A percentile compares a stretch with the other conserved stretches of the same genome.
Evolutionary conservation across 1,140 invertebrate genomes (phyloP).

Genomic region (Daktulosphaira vitifoliae): DNA sequence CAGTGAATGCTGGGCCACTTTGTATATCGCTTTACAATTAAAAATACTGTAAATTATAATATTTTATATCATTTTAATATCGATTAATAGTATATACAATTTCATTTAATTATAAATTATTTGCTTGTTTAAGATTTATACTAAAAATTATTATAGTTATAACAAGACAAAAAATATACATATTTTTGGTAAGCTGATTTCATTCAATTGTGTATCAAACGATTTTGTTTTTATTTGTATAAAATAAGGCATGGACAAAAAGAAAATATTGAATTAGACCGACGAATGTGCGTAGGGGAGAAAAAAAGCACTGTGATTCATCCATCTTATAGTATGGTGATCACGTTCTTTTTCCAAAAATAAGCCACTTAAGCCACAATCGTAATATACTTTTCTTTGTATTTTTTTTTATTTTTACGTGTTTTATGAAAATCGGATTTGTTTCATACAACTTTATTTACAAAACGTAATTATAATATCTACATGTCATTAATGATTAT

Average conservation of each 20-base stretch:
- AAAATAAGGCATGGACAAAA: neutral
- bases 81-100: too few relatives aligned
- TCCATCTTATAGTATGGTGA: neutral
- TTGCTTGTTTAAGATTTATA: too few relatives aligned
- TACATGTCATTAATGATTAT: too few relatives aligned
- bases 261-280: conserved; percentile 30
- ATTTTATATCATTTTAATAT: too few relatives aligned
- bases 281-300: too few relatives aligned
- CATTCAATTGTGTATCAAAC: conserved; percentile 26
- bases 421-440: conserved; percentile 16
- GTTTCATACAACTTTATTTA: neutral
- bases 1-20: too few relatives aligned
- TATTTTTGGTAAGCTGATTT: conserved; percentile 22
- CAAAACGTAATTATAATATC: too few relatives aligned
- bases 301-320: neutral
- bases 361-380: conserved; percentile 29
- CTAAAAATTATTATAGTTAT: too few relatives aligned
- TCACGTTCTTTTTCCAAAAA: conserved; percentile 30
- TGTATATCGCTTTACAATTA: too few relatives aligned
- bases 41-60: too few relatives aligned
- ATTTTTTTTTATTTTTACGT: neutral
- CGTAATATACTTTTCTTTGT: neutral
- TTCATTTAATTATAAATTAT: too few relatives aligned
- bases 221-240: conserved; percentile 25
- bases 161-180: conserved; percentile 8